phyloP scores from a whole-genome alignment of 2,797 vertebrate genomes.

The Microchirus variegatus region DNA sequence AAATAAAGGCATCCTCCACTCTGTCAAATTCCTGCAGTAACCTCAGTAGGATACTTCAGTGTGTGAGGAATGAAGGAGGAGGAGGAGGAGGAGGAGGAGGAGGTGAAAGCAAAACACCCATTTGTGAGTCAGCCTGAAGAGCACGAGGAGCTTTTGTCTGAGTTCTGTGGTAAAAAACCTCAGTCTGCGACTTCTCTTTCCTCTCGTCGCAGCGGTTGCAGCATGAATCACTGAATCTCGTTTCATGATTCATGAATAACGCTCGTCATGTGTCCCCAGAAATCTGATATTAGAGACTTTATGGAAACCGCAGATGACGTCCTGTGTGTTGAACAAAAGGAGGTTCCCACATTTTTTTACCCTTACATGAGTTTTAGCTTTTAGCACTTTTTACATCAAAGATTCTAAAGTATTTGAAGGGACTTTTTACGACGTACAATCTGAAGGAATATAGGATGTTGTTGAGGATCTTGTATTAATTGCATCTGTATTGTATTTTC shows the following conservation, averaged over 20 bases:
- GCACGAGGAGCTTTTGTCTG: constrained; percentile 22
- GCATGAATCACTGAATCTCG: not conserved
- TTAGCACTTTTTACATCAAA: too few relatives aligned
- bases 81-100: constrained; percentile 39
- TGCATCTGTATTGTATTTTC: too few relatives aligned
- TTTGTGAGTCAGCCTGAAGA: constrained; percentile 46
- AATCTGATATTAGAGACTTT: not conserved
- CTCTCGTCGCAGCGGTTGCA: not conserved
- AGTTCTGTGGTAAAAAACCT: constrained; percentile 28
- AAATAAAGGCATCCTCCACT: constrained; percentile 55
- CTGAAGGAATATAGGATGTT: too few relatives aligned
- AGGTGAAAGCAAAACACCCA: constrained; percentile 37
- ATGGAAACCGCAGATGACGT: not conserved
- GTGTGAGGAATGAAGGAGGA: constrained; percentile 38
- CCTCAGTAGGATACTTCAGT: constrained; percentile 49
- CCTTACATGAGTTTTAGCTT: too few relatives aligned
- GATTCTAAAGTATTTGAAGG: too few relatives aligned
- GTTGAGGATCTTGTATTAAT: too few relatives aligned
- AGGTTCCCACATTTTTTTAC: too few relatives aligned
- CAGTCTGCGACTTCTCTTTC: constrained; percentile 1
- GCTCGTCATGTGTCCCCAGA: constrained; percentile 2
- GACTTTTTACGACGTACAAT: too few relatives aligned
- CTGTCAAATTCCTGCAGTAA: constrained; percentile 57
- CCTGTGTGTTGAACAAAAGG: not conserved
- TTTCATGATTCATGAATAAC: not conserved